Percentiles rank a stretch among this genome's conserved stretches.
These are phyloP conservation scores for roundworm (Caenorhabditis elegans) DNA, from an alignment of 1,140 invertebrate genomes.

Conservation along the genomic window DNA sequence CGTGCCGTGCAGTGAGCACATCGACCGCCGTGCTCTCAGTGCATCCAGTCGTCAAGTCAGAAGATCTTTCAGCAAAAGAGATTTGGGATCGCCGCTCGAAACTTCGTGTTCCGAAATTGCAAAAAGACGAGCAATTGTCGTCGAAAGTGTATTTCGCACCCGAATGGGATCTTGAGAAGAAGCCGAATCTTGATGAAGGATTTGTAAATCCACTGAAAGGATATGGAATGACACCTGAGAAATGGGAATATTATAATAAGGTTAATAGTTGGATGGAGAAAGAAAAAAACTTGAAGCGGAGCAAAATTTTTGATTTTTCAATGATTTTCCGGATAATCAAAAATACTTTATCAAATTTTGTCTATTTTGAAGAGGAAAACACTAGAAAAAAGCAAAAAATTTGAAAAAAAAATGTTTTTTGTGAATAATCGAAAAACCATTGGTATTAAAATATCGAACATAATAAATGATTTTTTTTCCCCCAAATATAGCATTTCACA, in stretches of 20 bases:
- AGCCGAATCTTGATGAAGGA: conserved; percentile 45
- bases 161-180: conserved; percentile 62
- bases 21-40: background rate
- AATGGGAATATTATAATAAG: conserved; percentile 67
- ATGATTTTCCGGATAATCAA: too few species aligned
- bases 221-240: conserved; percentile 61
- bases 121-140: conserved; percentile 54
- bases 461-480: too few species aligned
- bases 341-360: too few species aligned
- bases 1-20: background rate
- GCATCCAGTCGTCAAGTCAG: background rate
- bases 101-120: conserved; percentile 55
- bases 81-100: conserved; percentile 48
- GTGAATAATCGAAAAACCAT: too few species aligned
- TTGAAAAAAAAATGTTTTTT: too few species aligned
- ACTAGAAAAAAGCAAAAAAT: too few species aligned
- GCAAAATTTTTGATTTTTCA: too few species aligned
- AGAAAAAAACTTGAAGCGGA: too few species aligned
- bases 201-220: conserved; percentile 51
- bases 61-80: background rate
- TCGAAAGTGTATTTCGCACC: conserved; percentile 64
- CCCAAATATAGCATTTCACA: too few species aligned
- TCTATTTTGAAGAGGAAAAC: too few species aligned
- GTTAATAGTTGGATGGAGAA: conserved; percentile 26
- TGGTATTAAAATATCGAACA: too few species aligned